Conservation (phyloP, 2,797 vertebrate genomes). For the Carcharodon carcharias region DNA sequence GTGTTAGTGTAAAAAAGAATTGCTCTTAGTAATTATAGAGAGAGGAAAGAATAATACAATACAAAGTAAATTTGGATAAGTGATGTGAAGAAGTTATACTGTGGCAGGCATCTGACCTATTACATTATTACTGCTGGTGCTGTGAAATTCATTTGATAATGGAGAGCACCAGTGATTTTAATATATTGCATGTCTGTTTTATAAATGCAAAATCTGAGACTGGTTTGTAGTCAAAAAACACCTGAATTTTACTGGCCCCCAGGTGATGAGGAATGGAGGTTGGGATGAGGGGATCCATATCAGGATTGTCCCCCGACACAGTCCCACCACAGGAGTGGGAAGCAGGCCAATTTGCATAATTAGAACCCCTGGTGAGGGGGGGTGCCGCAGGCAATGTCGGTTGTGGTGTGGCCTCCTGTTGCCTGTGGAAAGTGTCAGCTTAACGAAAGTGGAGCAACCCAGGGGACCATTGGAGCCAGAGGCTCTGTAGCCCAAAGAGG, state of each 20-base stretch:
- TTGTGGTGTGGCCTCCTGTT: too few relatives aligned
- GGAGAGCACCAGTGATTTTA: not conserved
- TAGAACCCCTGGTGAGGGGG: too few relatives aligned
- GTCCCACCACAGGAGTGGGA: not conserved
- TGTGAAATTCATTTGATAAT: not conserved
- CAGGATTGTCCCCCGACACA: not conserved
- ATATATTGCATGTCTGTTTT: not conserved
- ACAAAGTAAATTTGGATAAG: not conserved
- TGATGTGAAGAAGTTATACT: not conserved
- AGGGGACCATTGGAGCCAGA: too few relatives aligned
- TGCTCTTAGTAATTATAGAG: not conserved
- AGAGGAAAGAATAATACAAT: not conserved
- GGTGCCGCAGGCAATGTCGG: too few relatives aligned
- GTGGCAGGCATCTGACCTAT: not conserved
- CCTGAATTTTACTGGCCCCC: not conserved
- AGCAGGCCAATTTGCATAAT: too few relatives aligned
- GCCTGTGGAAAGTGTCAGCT: too few relatives aligned
- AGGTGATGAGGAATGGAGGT: not conserved
- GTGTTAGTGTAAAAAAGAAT: not conserved
- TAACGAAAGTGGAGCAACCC: too few relatives aligned
- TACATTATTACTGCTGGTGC: not conserved
- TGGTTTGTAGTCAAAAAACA: not conserved
- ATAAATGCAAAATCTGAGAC: not conserved
- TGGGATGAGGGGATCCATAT: not conserved
- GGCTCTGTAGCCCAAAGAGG: too few relatives aligned